These are phyloP conservation scores for Tholera decimalis DNA, from an alignment of 2,888 invertebrate species.

Conservation along the genomic window DNA sequence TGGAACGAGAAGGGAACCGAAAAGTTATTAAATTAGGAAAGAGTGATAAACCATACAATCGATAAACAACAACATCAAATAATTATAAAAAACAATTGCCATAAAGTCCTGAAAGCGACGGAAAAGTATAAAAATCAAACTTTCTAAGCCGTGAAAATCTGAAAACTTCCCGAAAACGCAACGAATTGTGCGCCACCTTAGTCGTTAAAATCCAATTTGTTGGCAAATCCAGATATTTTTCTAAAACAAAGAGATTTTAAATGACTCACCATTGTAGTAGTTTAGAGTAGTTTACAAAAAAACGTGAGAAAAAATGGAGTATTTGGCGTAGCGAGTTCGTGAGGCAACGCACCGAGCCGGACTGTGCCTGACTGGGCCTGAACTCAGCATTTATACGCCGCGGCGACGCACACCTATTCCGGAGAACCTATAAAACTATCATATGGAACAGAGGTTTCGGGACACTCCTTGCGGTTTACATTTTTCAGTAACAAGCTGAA, in stretches of 20 bases:
- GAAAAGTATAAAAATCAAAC: not conserved
- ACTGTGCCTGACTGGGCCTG: conserved; percentile 74
- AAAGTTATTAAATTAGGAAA: not conserved
- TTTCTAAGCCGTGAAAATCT: not conserved
- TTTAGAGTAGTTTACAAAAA: conserved; percentile 38
- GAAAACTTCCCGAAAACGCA: not conserved
- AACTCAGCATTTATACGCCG: conserved; percentile 72
- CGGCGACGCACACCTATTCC: conserved; percentile 74
- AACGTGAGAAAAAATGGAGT: conserved; percentile 40
- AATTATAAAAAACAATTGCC: not conserved
- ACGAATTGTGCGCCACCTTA: too few species aligned
- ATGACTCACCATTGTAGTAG: conserved; percentile 61
- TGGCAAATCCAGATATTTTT: not conserved
- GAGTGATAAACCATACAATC: too few species aligned
- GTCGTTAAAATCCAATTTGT: not conserved
- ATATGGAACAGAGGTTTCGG: conserved; percentile 40
- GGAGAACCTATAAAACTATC: conserved; percentile 57
- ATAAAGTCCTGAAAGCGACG: not conserved
- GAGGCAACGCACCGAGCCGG: conserved; percentile 88
- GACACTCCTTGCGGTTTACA: conserved; percentile 36
- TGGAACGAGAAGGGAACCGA: not conserved
- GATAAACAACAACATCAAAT: not conserved
- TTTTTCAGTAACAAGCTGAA: conserved; percentile 13
- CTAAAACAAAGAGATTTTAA: not conserved
- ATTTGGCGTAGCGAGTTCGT: conserved; percentile 83